Evolutionary conservation across 1,140 invertebrate species (phyloP), one percentile per base, ranked within the genome.

Genomic region (Teleopsis dalmanni): DNA sequence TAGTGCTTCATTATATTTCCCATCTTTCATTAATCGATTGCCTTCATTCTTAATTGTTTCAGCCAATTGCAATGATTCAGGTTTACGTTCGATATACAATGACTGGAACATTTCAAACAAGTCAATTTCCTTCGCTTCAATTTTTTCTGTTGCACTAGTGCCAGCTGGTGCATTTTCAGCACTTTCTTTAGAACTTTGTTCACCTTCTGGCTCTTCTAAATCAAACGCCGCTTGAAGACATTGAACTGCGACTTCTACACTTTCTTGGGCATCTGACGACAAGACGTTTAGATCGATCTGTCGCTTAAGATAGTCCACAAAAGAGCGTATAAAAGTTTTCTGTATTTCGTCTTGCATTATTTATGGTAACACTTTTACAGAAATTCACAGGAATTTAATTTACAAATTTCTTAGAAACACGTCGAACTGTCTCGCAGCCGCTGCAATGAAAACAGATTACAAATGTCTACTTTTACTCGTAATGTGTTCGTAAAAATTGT

Each of bases 181-280:
- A 10, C 13, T 26, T 4, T 25, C 26, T n/a, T 18, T 22, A 13
- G 21, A 4, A 25, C 14, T 25, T 6, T 63, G 61, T 33, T 59
- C 47, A 3, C 74, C 66, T 53, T 81, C 78, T 4, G 76, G 73
- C 4, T 64, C 63, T 8, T 52, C 74, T 1, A 84, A 68, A 53
- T 80, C 80, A 64, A 87, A 93, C 2, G 88, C 84, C 43, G 83
- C 85, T 66, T 91, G 86, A 51, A 93, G 75, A 69, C 90, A 93
- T 70, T 93, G 88, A 52, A 85, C 81, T 10, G 84, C 85, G 35
- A 76, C 74, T 71, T 91, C 88, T 45, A 91, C 74, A 66, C 87
- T 88, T 67, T 92, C 88, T 43, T 79, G 75, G 7, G 82, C 81
- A 63, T 90, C 87, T 26, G 76, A 71, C 22, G 73, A 53, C 53